Evolutionary conservation across 1,140 invertebrate genomes (phyloP).

Genomic region (Teleogryllus occipitalis): DNA sequence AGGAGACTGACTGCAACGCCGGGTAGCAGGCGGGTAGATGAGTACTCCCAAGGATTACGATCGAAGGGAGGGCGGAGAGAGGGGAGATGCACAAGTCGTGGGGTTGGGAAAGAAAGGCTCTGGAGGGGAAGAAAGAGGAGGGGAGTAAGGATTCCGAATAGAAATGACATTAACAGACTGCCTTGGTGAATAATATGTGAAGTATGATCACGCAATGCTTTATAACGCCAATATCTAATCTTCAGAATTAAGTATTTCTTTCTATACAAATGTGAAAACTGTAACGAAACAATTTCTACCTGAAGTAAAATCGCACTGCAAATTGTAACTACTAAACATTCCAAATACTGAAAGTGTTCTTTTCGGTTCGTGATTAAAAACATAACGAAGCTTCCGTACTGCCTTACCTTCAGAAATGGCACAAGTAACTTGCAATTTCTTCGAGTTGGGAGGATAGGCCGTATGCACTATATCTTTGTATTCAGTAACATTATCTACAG

Average conservation of each 20-base stretch:
- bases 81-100: not conserved
- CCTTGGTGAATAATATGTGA: too few species aligned
- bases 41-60: conserved; percentile 1
- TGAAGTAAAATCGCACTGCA: too few species aligned
- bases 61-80: not conserved
- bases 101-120: not conserved
- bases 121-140: not conserved
- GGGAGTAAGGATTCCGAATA: not conserved
- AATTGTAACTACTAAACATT: too few species aligned
- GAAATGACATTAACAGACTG: not conserved
- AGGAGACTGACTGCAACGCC: conserved; percentile 2
- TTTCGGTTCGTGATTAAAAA: too few species aligned
- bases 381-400: too few species aligned
- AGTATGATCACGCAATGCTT: too few species aligned
- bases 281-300: too few species aligned
- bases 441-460: not conserved
- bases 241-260: too few species aligned
- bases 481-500: not conserved
- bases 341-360: too few species aligned
- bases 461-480: not conserved
- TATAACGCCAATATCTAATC: too few species aligned
- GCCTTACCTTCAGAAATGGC: not conserved
- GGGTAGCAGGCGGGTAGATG: not conserved
- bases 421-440: not conserved
- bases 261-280: too few species aligned